These are phyloP conservation scores for Heliconius ethilla DNA, from an alignment of 2,888 invertebrate genomes.

Conservation along the genomic window DNA sequence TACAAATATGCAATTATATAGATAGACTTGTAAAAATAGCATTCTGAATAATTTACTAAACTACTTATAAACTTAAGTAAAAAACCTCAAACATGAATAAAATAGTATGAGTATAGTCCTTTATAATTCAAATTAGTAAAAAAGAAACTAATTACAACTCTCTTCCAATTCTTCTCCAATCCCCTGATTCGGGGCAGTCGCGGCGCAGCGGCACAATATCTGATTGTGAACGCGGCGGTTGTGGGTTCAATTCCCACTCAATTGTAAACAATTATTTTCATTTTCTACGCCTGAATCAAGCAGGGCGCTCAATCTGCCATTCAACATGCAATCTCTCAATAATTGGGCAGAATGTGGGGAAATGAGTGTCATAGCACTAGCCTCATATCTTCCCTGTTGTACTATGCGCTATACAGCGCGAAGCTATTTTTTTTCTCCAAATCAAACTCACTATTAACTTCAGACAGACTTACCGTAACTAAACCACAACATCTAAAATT, in stretches of 20 bases:
- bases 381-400: no score
- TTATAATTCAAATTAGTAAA: no score
- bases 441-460: neutral
- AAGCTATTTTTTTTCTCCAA: no score
- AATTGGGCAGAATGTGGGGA: neutral
- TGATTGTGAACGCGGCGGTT: neutral
- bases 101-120: neutral
- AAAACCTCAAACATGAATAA: neutral
- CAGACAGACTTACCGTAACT: neutral
- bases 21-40: neutral
- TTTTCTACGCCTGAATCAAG: no score
- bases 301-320: fast-evolving
- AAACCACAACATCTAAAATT: neutral
- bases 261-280: no score
- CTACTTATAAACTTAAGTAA: neutral
- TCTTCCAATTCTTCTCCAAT: no score
- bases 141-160: no score
- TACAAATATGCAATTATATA: neutral
- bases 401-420: no score
- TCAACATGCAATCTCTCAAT: neutral
- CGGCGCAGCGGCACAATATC: neutral
- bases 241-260: no score
- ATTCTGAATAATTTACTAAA: neutral
- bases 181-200: no score
- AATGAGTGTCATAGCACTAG: no score